phyloP scores from a whole-genome alignment of 2,888 invertebrate genomes.

The Timandra comae region DNA sequence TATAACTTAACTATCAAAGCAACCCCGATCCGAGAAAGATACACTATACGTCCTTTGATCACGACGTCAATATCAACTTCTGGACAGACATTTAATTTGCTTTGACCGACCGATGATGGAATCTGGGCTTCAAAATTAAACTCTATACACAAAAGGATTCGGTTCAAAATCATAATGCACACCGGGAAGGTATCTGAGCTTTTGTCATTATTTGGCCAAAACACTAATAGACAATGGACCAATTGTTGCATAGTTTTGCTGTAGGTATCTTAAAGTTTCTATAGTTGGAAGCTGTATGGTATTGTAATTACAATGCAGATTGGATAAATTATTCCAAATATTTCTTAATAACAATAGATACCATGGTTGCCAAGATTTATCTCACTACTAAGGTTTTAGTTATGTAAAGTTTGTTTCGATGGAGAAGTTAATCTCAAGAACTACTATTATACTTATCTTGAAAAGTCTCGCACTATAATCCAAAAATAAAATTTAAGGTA shows the following conservation, averaged over 20 bases:
- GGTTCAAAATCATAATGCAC: conserved; percentile 2
- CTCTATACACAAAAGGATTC: conserved; percentile 1
- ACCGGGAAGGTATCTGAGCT: background rate
- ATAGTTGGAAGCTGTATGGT: background rate
- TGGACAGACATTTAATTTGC: conserved; percentile 15
- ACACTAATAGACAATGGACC: conserved; percentile 10
- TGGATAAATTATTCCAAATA: background rate
- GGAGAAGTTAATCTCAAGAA: too few relatives aligned
- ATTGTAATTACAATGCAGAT: background rate
- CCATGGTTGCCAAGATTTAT: too few relatives aligned
- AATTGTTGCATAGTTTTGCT: conserved; percentile 9
- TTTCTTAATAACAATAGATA: too few relatives aligned
- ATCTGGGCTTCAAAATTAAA: conserved; percentile 1
- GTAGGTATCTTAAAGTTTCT: conserved; percentile 8
- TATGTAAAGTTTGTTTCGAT: too few relatives aligned
- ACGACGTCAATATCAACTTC: conserved; percentile 17
- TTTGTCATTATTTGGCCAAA: background rate
- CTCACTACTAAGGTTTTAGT: too few relatives aligned
- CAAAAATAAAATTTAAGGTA: too few relatives aligned
- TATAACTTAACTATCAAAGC: too few relatives aligned
- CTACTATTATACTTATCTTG: too few relatives aligned
- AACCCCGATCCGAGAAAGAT: too few relatives aligned
- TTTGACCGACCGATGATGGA: conserved; percentile 15
- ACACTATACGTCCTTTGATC: conserved; percentile 13
- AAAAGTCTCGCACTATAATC: too few relatives aligned